A percentile compares a stretch with the other conserved stretches of the same genome.
Conservation (phyloP, 2,113 vertebrate genomes). For the Bettongia penicillata region DNA sequence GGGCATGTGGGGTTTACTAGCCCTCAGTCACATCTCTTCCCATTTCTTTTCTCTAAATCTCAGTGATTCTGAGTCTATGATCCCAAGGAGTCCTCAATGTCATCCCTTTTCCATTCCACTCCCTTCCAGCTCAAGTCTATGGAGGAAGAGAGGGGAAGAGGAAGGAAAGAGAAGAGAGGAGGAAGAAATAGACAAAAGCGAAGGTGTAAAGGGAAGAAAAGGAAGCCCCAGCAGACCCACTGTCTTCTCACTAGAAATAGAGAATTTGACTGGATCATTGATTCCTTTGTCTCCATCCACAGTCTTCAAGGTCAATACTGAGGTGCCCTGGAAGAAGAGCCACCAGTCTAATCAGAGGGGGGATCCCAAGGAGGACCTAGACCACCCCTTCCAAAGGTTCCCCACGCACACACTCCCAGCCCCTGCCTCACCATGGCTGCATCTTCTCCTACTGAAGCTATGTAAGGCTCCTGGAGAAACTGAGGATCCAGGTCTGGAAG, state of each 20-base stretch:
- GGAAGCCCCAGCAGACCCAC: background rate
- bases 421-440: conserved; percentile 72
- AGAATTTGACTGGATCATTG: conserved; percentile 82
- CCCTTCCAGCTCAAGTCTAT: background rate
- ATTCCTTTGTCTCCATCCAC: conserved; percentile 88
- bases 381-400: no score
- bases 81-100: background rate
- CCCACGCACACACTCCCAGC: background rate
- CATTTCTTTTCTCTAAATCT: background rate
- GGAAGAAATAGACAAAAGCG: background rate
- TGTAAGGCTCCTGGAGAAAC: conserved; percentile 85
- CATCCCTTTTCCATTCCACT: background rate
- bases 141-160: background rate
- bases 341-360: background rate
- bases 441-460: conserved; percentile 80
- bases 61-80: background rate
- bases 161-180: background rate
- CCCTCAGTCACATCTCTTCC: background rate
- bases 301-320: conserved; percentile 84
- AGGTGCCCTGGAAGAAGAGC: conserved; percentile 72
- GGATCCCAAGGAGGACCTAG: background rate
- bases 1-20: background rate
- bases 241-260: conserved; percentile 84
- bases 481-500: conserved; percentile 86
- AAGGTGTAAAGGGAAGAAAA: background rate